A percentile compares a stretch with the other conserved stretches of the same genome.
Conservation (phyloP, 2,113 vertebrate species). For the Australoheros scitulus region DNA sequence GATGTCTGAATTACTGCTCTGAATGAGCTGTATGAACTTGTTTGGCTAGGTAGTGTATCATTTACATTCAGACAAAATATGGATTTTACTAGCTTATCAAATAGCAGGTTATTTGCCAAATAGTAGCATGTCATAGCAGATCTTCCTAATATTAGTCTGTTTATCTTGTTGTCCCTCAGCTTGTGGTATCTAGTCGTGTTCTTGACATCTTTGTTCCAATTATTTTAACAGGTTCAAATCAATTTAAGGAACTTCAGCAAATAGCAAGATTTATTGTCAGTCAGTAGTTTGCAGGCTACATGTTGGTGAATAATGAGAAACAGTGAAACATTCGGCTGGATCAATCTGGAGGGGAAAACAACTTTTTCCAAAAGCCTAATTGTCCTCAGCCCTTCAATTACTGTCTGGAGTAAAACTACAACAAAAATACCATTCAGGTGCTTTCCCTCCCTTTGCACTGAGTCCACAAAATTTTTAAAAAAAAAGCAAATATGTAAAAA, state of each 20-base stretch:
- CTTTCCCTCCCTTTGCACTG: conserved; percentile 56
- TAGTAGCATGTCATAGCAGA: neutral
- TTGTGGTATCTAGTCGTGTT: conserved; percentile 11
- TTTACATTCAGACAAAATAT: neutral
- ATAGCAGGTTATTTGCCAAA: neutral
- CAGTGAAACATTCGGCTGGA: conserved; percentile 55
- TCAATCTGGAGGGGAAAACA: conserved; percentile 54
- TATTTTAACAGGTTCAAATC: conserved; percentile 64
- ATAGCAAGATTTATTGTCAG: conserved; percentile 49
- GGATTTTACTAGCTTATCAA: neutral
- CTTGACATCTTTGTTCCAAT: conserved; percentile 47
- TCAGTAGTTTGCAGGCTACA: conserved; percentile 44
- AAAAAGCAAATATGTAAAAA: conserved; percentile 61
- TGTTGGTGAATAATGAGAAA: conserved; percentile 68
- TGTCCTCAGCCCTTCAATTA: conserved; percentile 70
- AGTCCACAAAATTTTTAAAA: conserved; percentile 14
- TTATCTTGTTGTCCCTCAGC: neutral
- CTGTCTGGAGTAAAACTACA: conserved; percentile 51
- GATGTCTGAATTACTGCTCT: conserved; percentile 24
- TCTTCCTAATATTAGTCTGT: neutral
- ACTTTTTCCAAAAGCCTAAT: conserved; percentile 69
- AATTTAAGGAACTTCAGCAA: conserved; percentile 56
- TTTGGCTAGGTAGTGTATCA: neutral
- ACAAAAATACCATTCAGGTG: conserved; percentile 58
- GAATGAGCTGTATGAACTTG: conserved; percentile 17